Percentiles rank a stretch among this genome's conserved stretches.
These are phyloP conservation scores for Drosophila affinis DNA, from an alignment of 2,888 invertebrate species.

Conservation along the genomic window DNA sequence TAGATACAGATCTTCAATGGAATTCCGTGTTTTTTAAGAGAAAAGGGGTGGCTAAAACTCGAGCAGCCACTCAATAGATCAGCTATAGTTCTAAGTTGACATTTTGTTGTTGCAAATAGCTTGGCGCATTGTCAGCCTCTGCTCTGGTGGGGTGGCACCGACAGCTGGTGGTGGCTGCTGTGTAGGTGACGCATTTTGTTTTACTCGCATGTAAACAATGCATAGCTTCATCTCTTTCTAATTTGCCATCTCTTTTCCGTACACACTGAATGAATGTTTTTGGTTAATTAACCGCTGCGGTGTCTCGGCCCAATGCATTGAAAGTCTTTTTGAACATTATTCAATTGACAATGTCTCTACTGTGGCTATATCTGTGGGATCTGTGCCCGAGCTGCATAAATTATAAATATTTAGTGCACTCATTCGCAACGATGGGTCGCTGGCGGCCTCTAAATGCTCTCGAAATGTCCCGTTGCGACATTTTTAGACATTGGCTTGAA, in stretches of 20 bases:
- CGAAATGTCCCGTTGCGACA: too few species aligned
- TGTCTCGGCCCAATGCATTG: conserved; percentile 43
- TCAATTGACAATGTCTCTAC: conserved; percentile 46
- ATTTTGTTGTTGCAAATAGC: conserved; percentile 40
- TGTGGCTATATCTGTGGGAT: background rate
- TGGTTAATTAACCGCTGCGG: conserved; percentile 61
- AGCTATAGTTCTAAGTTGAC: background rate
- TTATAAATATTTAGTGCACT: conserved; percentile 60
- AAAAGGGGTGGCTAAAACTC: background rate
- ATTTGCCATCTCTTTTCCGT: background rate
- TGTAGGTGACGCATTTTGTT: conserved; percentile 39
- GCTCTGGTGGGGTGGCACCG: conserved; percentile 37
- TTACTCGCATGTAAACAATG: conserved; percentile 29
- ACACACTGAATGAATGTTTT: conserved; percentile 25
- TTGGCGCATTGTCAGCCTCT: conserved; percentile 47
- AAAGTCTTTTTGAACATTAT: conserved; percentile 32
- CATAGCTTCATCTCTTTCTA: conserved; percentile 3
- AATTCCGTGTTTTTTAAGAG: too few species aligned
- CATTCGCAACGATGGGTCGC: conserved; percentile 32
- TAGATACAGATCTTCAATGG: too few species aligned
- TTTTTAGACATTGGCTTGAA: too few species aligned
- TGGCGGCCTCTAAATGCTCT: background rate
- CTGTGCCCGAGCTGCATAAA: conserved; percentile 32
- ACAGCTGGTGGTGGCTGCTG: conserved; percentile 56
- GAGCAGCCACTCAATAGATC: background rate